Evolutionary conservation across 92 coral and sea anemone species (phyloP).

Genomic region (Porites evermanni): DNA sequence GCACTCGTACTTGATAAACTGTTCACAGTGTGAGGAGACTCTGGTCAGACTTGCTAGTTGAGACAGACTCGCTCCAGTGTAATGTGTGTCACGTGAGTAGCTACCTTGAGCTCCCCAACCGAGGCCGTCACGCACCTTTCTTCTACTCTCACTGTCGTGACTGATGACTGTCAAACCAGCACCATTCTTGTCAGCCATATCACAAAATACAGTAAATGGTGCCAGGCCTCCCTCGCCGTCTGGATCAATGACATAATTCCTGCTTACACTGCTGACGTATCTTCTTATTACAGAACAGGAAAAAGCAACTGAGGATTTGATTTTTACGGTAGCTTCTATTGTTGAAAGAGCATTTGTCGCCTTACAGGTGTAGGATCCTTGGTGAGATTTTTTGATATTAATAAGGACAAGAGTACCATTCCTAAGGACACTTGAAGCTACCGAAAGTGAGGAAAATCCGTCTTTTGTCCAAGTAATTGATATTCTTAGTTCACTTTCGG

Average conservation of each 20-base stretch:
- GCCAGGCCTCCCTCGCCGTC: conserved; percentile 28
- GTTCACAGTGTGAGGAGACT: conserved; percentile 48
- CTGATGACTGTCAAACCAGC: conserved; percentile 63
- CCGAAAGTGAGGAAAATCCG: too few relatives aligned
- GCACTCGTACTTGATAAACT: conserved; percentile 66
- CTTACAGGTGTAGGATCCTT: conserved; percentile 59
- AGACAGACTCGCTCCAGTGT: conserved; percentile 19
- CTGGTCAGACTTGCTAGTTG: conserved; percentile 47
- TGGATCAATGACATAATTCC: conserved; percentile 41
- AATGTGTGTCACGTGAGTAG: conserved; percentile 22
- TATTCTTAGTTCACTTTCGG: too few relatives aligned
- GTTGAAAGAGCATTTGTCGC: conserved; percentile 45
- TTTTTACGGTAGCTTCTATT: conserved; percentile 45
- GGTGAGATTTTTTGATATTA: not conserved
- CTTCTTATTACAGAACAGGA: conserved; percentile 39
- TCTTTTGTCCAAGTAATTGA: too few relatives aligned
- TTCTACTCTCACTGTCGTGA: conserved; percentile 67
- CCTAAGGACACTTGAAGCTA: too few relatives aligned
- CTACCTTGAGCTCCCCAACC: not conserved
- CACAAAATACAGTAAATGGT: conserved; percentile 52
- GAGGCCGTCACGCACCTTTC: conserved; percentile 16
- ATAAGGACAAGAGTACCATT: too few relatives aligned
- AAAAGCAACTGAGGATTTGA: not conserved
- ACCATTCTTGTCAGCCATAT: conserved; percentile 63
- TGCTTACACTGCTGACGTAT: not conserved